Evolutionary conservation across 2,888 invertebrate species (phyloP), one percentile per base, ranked within the genome.

Genomic region (Drosophila kokeensis): DNA sequence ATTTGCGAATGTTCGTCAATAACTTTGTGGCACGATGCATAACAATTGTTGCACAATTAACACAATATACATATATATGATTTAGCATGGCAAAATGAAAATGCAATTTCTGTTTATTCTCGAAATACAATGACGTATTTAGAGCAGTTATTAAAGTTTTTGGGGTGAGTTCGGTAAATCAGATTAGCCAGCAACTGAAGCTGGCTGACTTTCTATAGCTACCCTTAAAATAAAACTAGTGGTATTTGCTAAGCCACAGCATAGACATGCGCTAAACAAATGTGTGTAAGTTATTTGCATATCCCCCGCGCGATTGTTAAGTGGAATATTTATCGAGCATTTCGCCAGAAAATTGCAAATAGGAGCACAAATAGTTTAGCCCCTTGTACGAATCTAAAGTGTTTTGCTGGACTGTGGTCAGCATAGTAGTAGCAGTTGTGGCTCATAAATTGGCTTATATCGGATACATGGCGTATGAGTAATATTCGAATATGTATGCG

Each of bases 401-500:
- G 70, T 75, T 69, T 68, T 30, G 61, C 49, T 48, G 42, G 34
- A 24, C 45, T 53, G 63, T 53, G 64, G 61, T 55, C 61, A 64
- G 50, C 64, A 60, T 50, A 63, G 36, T 59, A 55, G 42, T 54
- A 34, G 21, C 15, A 21, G 40, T 42, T 30, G 36, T 50, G 24
- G 45, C 62, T 48, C 21, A 30, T 34, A 55, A 45, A 59, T 62
- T 48, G 42, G 34, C 29, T 40, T 27, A 52, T 52, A 32, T 29
- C 32, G 45, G 42, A 60, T 40, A 57, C 72, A 68, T 65, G 87
- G 69, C 82, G 82, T 77, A 83, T 89, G 80, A 36, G 79, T 75
- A 78, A 84, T 89, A 65, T 71, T 85, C 76, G 75, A 79, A 76
- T 89, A 79, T 71, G 74, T 75, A 72, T 79, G 70, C 70, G 74